Conservation (phyloP, 2,113 vertebrate genomes). For the Notothenia coriiceps region DNA sequence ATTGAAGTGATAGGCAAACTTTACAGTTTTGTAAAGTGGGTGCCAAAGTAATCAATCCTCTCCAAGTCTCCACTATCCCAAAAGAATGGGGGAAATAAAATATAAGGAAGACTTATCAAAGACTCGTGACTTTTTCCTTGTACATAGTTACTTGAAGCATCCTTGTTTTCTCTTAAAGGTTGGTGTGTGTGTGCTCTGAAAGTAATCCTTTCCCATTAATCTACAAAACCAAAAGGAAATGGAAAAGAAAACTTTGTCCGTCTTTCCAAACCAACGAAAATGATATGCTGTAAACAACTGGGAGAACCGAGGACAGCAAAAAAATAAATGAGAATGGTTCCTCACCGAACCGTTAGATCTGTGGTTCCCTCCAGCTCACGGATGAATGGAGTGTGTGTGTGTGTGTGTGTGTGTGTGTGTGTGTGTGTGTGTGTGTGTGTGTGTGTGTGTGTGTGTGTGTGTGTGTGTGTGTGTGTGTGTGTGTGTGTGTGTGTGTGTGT, state of each 20-base stretch:
- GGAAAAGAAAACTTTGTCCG: slow-evolving; percentile 27
- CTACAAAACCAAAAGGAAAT: slow-evolving; percentile 46
- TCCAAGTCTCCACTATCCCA: slow-evolving; percentile 35
- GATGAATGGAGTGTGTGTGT: slow-evolving; percentile 24
- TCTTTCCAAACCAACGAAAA: slow-evolving; percentile 22
- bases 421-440: too few relatives aligned
- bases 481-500: background rate
- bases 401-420: too few relatives aligned
- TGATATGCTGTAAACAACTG: slow-evolving; percentile 33
- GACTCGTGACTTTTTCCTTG: slow-evolving; percentile 45
- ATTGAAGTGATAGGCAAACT: slow-evolving; percentile 62
- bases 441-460: too few relatives aligned
- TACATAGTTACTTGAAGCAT: slow-evolving; percentile 20
- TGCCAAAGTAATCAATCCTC: slow-evolving; percentile 61
- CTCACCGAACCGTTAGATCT: slow-evolving; percentile 23
- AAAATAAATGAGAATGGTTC: slow-evolving; percentile 23
- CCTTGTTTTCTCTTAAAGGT: slow-evolving; percentile 41
- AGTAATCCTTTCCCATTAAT: slow-evolving; percentile 25
- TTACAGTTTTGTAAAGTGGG: slow-evolving; percentile 52
- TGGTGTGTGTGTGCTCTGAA: slow-evolving; percentile 33
- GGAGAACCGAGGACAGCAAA: slow-evolving; percentile 5
- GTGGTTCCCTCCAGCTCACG: slow-evolving; percentile 15
- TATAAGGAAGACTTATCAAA: slow-evolving; percentile 49
- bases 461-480: too few relatives aligned
- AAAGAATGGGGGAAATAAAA: slow-evolving; percentile 36